A percentile compares a stretch with the other conserved stretches of the same genome.
Conservation (phyloP, 1,140 invertebrate species). For the Drosophila trapezifrons region DNA sequence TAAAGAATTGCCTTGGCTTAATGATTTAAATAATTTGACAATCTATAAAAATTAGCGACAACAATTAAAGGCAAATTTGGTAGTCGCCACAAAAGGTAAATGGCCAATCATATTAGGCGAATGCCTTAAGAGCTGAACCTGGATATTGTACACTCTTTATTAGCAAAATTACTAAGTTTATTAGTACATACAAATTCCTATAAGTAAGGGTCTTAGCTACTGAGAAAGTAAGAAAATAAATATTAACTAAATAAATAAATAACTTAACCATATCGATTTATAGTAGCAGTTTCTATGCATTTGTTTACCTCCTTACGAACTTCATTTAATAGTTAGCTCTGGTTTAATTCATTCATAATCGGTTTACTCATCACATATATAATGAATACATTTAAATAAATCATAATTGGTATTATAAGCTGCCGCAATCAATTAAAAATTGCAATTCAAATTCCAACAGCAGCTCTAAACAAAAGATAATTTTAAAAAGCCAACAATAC, state of each 20-base stretch:
- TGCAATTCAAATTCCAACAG: not conserved
- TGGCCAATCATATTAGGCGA: not conserved
- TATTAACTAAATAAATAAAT: too few relatives aligned
- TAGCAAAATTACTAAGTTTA: too few relatives aligned
- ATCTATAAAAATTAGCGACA: slow-evolving; percentile 65
- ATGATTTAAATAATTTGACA: slow-evolving; percentile 72
- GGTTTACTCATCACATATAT: too few relatives aligned
- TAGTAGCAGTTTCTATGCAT: too few relatives aligned
- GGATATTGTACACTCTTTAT: slow-evolving; percentile 16
- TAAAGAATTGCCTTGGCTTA: slow-evolving; percentile 58
- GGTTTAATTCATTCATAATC: too few relatives aligned
- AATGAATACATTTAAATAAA: too few relatives aligned
- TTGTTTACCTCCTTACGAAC: too few relatives aligned
- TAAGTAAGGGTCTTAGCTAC: not conserved
- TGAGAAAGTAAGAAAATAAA: too few relatives aligned
- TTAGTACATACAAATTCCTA: not conserved
- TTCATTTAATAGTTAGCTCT: too few relatives aligned
- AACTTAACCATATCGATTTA: too few relatives aligned
- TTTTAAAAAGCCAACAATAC: not conserved
- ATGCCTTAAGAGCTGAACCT: not conserved
- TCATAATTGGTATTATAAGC: too few relatives aligned
- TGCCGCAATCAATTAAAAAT: too few relatives aligned
- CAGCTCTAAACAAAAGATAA: not conserved
- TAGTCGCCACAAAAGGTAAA: slow-evolving; percentile 13
- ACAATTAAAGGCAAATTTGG: slow-evolving; percentile 60